Evolutionary conservation across 2,888 invertebrate species (phyloP), one percentile per base, ranked within the genome.

Genomic region (Ophion ventricosus): DNA sequence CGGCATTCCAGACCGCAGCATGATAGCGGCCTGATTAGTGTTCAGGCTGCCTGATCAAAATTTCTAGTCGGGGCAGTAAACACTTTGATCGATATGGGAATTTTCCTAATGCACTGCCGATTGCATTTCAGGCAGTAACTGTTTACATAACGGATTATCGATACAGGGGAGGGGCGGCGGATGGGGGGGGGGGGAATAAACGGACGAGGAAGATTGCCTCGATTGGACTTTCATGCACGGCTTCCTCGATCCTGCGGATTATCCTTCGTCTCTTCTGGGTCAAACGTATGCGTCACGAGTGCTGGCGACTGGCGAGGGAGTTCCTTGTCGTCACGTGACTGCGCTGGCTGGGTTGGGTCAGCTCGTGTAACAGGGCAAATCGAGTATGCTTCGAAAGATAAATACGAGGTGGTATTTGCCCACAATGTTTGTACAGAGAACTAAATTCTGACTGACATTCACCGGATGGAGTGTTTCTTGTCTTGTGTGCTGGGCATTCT

Each of bases 241-340:
- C 73, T 74, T 82, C 69, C 82, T 74, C 67, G 63, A 74, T 78
- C 73, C 69, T 79, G 56, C 69, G 63, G 82, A 78, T 54, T 29
- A 69, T 78, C 73, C 78, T 72, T 64, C 35, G 7, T 59, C 76
- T 63, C 73, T 81, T 81, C 81, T 84, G 69, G 84, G 73, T 84
- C 84, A 84, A 81, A 29, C 61, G 76, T 76, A 83, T 80, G 80
- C 76, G 76, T 83, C 81, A 81, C 61, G 66, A 73, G 67, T 59
- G 11, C 63, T 20, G 76, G 64, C 14, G 75, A 43, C 35, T 25
- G 3, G 26, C 10, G n/a, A 10, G 8, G 57, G 10, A 57, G 57
- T 57, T 23, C 5, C 23, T 20, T 20, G 17, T 7, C 8, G 26
- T 8, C 54, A 54, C 54, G 25, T 25, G 54, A 69, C 29, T 26